Conservation (phyloP, 92 coral and sea anemone genomes). For the Umimayanthus chanpuru region DNA sequence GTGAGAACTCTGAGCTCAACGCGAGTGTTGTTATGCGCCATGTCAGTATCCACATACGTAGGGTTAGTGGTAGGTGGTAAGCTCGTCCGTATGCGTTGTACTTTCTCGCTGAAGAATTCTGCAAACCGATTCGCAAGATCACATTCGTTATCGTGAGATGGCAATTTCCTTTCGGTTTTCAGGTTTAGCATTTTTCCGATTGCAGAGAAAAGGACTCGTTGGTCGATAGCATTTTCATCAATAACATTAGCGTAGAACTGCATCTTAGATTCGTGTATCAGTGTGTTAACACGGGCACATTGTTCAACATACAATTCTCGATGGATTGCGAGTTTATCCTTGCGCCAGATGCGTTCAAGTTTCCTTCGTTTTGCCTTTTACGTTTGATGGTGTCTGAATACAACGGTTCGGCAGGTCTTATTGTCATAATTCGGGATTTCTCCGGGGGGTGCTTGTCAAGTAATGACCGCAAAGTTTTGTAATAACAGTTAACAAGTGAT, state of each 20-base stretch:
- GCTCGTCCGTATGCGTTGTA: conserved; percentile 39
- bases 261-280: conserved; percentile 50
- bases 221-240: conserved; percentile 49
- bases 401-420: conserved; percentile 46
- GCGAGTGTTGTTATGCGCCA: too few species aligned
- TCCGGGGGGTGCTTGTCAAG: conserved; percentile 57
- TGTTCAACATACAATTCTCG: conserved; percentile 44
- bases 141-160: conserved; percentile 23
- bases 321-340: conserved; percentile 41
- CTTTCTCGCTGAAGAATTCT: conserved; percentile 51
- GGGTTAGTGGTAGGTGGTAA: conserved; percentile 28
- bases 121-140: conserved; percentile 54
- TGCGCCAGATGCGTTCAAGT: conserved; percentile 47
- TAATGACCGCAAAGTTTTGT: conserved; percentile 41
- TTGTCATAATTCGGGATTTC: conserved; percentile 45
- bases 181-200: conserved; percentile 47
- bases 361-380: conserved; percentile 30
- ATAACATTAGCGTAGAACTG: conserved; percentile 40
- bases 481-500: conserved; percentile 47
- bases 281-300: conserved; percentile 36
- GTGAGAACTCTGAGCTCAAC: too few species aligned
- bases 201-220: conserved; percentile 33
- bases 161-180: conserved; percentile 52
- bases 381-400: conserved; percentile 29
- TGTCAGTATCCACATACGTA: too few species aligned